These are phyloP conservation scores for Ptilorrhoa leucosticta DNA, from an alignment of 2,113 vertebrate species.

Conservation along the genomic window DNA sequence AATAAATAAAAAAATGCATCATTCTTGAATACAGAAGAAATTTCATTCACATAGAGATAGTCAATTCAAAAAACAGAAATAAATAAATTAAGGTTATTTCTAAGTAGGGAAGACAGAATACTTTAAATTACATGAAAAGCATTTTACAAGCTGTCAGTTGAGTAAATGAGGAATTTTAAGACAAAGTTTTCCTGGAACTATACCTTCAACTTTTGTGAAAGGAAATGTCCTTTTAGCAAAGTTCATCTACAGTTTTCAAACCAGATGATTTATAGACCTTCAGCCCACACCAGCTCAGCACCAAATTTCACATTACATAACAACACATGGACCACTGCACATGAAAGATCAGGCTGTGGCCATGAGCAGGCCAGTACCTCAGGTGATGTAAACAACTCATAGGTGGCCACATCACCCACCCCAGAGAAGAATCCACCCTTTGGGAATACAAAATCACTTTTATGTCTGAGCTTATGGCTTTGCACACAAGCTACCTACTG, in stretches of 20 bases:
- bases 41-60: not conserved
- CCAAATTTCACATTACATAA: not conserved
- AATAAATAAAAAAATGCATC: not conserved
- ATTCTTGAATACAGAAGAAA: not conserved
- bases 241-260: not conserved
- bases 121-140: not conserved
- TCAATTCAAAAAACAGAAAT: not conserved
- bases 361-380: not conserved
- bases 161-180: not conserved
- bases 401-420: not conserved
- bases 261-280: not conserved
- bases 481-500: not conserved
- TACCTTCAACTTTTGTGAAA: not conserved
- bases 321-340: rapidly evolving
- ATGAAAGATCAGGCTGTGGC: not conserved
- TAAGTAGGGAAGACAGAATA: not conserved
- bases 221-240: not conserved
- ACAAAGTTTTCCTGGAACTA: not conserved
- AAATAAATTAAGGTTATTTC: not conserved
- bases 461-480: not conserved
- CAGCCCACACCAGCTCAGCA: not conserved
- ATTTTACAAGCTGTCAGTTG: not conserved
- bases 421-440: not conserved
- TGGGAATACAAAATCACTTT: not conserved
- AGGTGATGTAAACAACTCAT: not conserved